These are phyloP conservation scores for Notolabrus celidotus DNA, from an alignment of 2,797 vertebrate species.

Conservation along the genomic window DNA sequence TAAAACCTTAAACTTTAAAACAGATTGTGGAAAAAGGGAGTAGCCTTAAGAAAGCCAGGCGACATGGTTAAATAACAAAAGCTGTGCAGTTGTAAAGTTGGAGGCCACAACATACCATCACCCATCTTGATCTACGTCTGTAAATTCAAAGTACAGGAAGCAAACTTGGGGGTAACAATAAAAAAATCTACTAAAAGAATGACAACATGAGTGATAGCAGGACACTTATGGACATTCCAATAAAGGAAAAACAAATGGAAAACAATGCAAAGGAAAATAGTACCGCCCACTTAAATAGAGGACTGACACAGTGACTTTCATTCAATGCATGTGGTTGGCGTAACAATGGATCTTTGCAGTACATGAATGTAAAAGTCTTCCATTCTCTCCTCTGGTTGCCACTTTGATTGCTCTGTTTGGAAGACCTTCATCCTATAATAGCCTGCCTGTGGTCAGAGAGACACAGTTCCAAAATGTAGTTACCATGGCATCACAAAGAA, in stretches of 20 bases:
- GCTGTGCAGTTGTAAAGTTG: constrained; percentile 15
- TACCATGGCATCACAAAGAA: constrained; percentile 46
- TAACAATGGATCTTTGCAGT: constrained; percentile 57
- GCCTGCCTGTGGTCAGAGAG: constrained; percentile 68
- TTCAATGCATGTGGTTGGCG: constrained; percentile 60
- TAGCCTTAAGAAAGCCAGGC: constrained; percentile 7
- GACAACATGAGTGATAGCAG: background rate
- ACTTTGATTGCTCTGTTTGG: constrained; percentile 76
- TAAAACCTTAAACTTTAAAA: constrained; percentile 47
- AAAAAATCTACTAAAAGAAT: no score
- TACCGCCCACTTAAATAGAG: constrained; percentile 12
- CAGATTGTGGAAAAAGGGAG: constrained; percentile 49
- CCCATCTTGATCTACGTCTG: constrained; percentile 24
- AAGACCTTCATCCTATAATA: constrained; percentile 76
- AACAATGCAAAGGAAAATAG: constrained; percentile 8
- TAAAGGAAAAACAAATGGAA: background rate
- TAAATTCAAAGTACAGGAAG: background rate
- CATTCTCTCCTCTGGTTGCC: constrained; percentile 59
- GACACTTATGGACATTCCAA: background rate
- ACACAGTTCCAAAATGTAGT: constrained; percentile 49
- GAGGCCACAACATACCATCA: constrained; percentile 10
- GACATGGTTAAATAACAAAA: constrained; percentile 21
- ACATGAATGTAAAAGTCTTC: constrained; percentile 18
- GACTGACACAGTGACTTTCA: constrained; percentile 50
- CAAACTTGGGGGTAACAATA: background rate